phyloP scores from a whole-genome alignment of 2,888 invertebrate genomes.

The Phytoseiulus persimilis region DNA sequence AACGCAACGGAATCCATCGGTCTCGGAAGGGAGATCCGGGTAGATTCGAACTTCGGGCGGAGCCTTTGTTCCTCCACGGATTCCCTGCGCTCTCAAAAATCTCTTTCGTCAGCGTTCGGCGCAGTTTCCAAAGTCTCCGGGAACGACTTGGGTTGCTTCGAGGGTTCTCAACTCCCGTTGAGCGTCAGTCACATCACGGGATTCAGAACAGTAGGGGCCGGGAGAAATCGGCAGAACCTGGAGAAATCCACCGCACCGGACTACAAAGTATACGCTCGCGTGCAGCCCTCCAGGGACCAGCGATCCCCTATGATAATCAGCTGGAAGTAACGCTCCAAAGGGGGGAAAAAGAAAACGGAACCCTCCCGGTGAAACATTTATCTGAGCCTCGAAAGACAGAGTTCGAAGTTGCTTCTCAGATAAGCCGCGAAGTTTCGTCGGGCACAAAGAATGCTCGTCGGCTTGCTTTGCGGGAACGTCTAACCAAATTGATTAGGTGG shows the following conservation, averaged over 20 bases:
- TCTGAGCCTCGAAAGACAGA: neutral
- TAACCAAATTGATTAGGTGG: neutral
- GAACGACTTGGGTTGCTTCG: too few relatives aligned
- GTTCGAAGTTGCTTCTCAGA: neutral
- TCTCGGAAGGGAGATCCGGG: too few relatives aligned
- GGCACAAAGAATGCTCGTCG: neutral
- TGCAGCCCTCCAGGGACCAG: neutral
- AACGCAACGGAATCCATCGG: too few relatives aligned
- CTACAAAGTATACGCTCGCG: neutral
- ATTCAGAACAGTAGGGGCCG: neutral
- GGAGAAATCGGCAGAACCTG: neutral
- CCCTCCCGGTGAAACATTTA: neutral
- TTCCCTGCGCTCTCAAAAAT: too few relatives aligned
- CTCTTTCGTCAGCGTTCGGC: too few relatives aligned
- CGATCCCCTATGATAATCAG: neutral
- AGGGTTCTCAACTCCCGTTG: neutral
- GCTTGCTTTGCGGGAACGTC: neutral
- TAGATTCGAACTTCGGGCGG: too few relatives aligned
- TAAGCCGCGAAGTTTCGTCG: slow-evolving; percentile 5
- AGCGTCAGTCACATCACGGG: neutral
- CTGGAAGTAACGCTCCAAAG: neutral
- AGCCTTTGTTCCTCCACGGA: too few relatives aligned
- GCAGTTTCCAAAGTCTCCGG: too few relatives aligned
- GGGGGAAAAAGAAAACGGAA: neutral
- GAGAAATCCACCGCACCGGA: neutral